Evolutionary conservation across 2,797 vertebrate species (phyloP), one percentile per base, ranked within the genome.

Genomic region (Phoeniculus purpureus): DNA sequence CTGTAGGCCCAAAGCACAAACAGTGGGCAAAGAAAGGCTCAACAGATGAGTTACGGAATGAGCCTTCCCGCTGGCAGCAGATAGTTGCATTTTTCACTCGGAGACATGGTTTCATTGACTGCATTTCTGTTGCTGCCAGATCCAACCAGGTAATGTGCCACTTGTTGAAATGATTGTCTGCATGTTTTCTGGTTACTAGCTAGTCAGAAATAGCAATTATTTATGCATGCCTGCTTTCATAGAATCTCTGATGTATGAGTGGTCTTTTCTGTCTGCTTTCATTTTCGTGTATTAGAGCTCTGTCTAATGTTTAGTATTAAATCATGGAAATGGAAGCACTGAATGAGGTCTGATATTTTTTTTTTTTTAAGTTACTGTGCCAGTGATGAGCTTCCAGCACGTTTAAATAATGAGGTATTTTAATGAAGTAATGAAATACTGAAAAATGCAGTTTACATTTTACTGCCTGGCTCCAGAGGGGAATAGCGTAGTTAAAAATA

Each of bases 41-140:
- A 32, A 97, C 98, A 29, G 99, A 99, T 87, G 98, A 99, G 96
- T 96, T 99, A 80, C 97, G 98, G 82, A 92, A 79, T 37, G 97
- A 97, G 80, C 97, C 97, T 91, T 99, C 99, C 31, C 98, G 98
- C 92, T 99, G 99, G 99, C 98, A 99, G 97, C 99, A 99, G 97
- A 97, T 99, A 91, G 98, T 99, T 60, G 98, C 97, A 45, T 99
- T 99, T 98, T 99, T 99, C 97, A 98, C 98, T 88, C 98, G 98
- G 94, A 98, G 99, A 96, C 98, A 98, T 86, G 98, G 98, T 95
- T 99, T 99, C 98, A 98, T 98, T 90, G 99, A 99, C 98, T 99
- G 99, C 98, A 99, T 99, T 96, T 98, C 97, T 51, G 98, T 98
- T 8, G 97, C 98, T 93, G 97, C 97, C 84, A 98, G 97, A 96